phyloP scores from a whole-genome alignment of 2,113 vertebrate species.

The Amphiprion percula region DNA sequence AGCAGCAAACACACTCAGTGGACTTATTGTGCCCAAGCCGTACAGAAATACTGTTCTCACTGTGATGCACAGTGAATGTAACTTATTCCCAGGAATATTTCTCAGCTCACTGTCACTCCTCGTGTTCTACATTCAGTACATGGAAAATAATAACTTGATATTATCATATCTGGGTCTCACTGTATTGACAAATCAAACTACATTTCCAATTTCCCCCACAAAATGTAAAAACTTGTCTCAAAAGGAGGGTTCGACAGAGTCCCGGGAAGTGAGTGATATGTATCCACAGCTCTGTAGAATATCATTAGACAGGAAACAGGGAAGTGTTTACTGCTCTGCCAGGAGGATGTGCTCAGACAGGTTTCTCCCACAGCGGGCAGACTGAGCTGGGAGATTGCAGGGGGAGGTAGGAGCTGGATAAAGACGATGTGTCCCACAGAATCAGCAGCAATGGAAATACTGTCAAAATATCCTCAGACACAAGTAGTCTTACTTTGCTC shows the following conservation, averaged over 20 bases:
- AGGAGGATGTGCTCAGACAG: conserved; percentile 47
- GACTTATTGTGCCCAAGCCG: conserved; percentile 35
- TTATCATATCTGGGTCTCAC: conserved; percentile 14
- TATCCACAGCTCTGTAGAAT: conserved; percentile 42
- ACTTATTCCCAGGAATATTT: conserved; percentile 27
- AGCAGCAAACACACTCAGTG: conserved; percentile 37
- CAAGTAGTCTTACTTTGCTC: neutral
- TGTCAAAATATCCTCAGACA: conserved; percentile 23
- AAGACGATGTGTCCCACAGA: conserved; percentile 23
- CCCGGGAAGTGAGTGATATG: conserved; percentile 40
- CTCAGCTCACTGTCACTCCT: neutral
- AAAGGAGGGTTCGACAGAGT: conserved; percentile 2
- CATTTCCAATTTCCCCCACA: conserved; percentile 20
- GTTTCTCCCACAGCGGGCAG: conserved; percentile 51
- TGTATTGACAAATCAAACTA: conserved; percentile 14
- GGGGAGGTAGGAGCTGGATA: conserved; percentile 23
- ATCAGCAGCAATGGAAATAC: conserved; percentile 2
- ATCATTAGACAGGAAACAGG: conserved; percentile 40
- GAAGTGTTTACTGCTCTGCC: conserved; percentile 47
- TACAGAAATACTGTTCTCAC: conserved; percentile 7
- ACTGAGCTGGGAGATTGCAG: conserved; percentile 27
- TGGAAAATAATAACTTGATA: conserved; percentile 8
- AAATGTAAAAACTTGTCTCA: conserved; percentile 18
- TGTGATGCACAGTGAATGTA: conserved; percentile 19
- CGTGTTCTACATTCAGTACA: conserved; percentile 7